Conservation (phyloP, 2,113 vertebrate genomes). For the Apeltes quadracus region DNA sequence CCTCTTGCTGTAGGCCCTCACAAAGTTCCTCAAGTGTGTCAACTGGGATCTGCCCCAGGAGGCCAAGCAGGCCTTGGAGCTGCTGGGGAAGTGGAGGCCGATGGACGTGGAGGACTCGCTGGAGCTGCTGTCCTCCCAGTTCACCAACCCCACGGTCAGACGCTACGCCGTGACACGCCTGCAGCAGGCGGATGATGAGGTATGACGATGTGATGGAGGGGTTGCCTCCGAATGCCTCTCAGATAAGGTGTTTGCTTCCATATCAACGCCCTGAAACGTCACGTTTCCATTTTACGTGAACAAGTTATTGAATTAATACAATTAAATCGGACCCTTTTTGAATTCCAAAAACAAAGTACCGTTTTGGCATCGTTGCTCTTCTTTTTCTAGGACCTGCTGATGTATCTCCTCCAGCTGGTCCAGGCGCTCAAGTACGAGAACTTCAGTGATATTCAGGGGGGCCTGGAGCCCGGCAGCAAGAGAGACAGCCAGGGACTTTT, state of each 20-base stretch:
- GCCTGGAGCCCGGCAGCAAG: constrained; percentile 91
- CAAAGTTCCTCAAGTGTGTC: constrained; percentile 98
- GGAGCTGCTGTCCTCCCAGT: constrained; percentile 94
- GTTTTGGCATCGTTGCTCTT: not conserved
- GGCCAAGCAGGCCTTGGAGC: constrained; percentile 95
- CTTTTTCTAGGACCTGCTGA: constrained; percentile 88
- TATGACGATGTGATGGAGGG: constrained; percentile 43
- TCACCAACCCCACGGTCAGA: constrained; percentile 91
- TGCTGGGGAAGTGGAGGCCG: constrained; percentile 95
- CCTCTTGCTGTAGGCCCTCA: constrained; percentile 84
- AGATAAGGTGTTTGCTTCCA: not conserved
- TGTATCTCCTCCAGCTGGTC: constrained; percentile 97
- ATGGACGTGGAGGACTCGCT: constrained; percentile 99
- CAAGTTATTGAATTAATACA: not conserved
- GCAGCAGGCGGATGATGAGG: constrained; percentile 97
- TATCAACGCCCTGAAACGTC: not conserved
- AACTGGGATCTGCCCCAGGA: constrained; percentile 97
- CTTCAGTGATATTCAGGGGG: constrained; percentile 93
- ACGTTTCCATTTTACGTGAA: not conserved
- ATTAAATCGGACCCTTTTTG: not conserved
- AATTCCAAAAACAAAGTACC: not conserved
- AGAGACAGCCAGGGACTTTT: constrained; percentile 89
- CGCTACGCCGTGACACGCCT: constrained; percentile 93
- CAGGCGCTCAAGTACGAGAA: constrained; percentile 98
- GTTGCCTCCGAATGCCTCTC: too few species aligned